Evolutionary conservation across 2,888 invertebrate genomes (phyloP).

Genomic region (Xylota sylvarum): DNA sequence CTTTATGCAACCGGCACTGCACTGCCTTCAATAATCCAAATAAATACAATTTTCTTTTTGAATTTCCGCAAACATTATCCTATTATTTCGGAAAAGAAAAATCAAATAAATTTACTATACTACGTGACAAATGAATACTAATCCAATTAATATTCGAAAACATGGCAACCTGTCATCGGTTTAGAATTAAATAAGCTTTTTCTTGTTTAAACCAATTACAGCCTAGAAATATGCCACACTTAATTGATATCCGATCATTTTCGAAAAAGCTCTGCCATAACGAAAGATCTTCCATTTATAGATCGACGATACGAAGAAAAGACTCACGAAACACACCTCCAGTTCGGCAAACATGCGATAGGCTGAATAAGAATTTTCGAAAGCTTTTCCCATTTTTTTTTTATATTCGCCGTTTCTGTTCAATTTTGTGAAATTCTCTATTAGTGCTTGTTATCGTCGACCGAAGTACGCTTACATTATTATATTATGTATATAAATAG

Average conservation of each 20-base stretch:
- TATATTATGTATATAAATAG: constrained; percentile 30
- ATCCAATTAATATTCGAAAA: not conserved
- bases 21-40: no score
- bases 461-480: constrained; percentile 8
- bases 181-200: not conserved
- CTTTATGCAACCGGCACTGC: no score
- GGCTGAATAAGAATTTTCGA: not conserved
- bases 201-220: not conserved
- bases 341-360: constrained; percentile 24
- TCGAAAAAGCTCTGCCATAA: constrained; percentile 39
- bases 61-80: not conserved
- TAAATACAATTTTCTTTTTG: not conserved
- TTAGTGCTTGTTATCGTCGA: constrained; percentile 12
- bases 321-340: not conserved
- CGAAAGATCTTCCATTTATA: not conserved
- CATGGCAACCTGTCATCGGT: not conserved
- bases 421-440: constrained; percentile 5
- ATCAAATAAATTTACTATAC: not conserved
- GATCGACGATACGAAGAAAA: not conserved
- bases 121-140: not conserved
- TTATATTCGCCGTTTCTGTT: not conserved
- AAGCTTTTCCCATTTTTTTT: not conserved
- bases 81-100: not conserved
- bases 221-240: constrained; percentile 39
- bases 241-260: not conserved